Evolutionary conservation across 2,888 invertebrate genomes (phyloP).

Genomic region (Sarcophaga subvicina): DNA sequence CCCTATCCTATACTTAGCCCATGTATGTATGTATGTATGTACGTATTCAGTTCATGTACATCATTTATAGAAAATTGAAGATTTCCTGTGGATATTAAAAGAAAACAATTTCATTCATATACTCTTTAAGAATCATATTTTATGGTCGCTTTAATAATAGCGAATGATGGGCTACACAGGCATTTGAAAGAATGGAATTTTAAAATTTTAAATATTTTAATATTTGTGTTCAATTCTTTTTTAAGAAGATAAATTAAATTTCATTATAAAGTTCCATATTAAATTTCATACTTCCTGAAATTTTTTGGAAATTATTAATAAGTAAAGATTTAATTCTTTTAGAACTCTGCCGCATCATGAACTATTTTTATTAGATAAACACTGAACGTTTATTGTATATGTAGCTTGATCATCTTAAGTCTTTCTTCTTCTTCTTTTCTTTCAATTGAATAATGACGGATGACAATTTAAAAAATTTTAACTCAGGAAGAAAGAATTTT

Average conservation of each 20-base stretch:
- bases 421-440: background rate
- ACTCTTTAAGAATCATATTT: background rate
- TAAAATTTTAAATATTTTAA: background rate
- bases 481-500: constrained; percentile 7
- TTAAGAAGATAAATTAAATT: background rate
- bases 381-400: background rate
- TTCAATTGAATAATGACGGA: constrained; percentile 63
- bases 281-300: background rate
- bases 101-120: constrained; percentile 19
- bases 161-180: background rate
- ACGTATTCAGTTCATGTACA: background rate
- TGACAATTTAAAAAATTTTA: constrained; percentile 46
- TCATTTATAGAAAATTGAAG: constrained; percentile 45
- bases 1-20: constrained; percentile 36
- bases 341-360: background rate
- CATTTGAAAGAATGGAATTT: background rate
- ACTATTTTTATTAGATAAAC: background rate
- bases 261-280: background rate
- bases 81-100: constrained; percentile 56
- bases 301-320: background rate
- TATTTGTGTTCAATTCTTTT: background rate
- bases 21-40: constrained; percentile 5
- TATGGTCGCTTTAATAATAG: background rate
- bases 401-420: background rate
- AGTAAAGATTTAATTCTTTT: background rate